Conservation (phyloP, 1,140 invertebrate genomes). For the Dreissena rostriformis region DNA sequence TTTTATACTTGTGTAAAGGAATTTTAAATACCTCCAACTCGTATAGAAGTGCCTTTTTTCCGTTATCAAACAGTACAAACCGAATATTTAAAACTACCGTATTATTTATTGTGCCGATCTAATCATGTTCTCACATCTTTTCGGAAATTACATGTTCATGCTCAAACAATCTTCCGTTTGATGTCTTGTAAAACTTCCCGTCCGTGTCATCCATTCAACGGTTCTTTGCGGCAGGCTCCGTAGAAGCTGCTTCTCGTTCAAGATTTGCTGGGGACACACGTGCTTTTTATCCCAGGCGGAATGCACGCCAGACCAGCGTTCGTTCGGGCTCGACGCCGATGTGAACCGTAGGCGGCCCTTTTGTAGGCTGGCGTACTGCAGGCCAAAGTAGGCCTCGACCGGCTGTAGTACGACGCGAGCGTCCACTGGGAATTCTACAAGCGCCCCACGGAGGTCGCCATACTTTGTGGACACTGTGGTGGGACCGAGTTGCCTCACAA, state of each 20-base stretch:
- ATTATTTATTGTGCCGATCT: too few relatives aligned
- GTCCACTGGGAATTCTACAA: slow-evolving; percentile 91
- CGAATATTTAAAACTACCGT: too few relatives aligned
- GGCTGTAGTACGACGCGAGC: slow-evolving; percentile 86
- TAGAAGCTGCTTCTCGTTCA: slow-evolving; percentile 84
- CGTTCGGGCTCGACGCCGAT: slow-evolving; percentile 93
- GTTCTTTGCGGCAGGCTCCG: slow-evolving; percentile 91
- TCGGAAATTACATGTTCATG: slow-evolving; percentile 97
- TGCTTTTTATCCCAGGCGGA: slow-evolving; percentile 88
- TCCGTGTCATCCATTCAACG: slow-evolving; percentile 91
- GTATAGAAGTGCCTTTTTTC: too few relatives aligned
- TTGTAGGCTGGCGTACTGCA: slow-evolving; percentile 97
- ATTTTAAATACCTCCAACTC: too few relatives aligned
- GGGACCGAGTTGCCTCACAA: slow-evolving; percentile 82
- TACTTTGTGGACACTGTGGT: slow-evolving; percentile 87
- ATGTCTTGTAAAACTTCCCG: slow-evolving; percentile 92
- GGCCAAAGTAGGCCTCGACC: slow-evolving; percentile 96
- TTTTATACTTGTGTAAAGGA: too few relatives aligned
- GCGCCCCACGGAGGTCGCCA: slow-evolving; percentile 93
- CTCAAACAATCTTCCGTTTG: slow-evolving; percentile 98
- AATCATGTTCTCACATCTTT: slow-evolving; percentile 88
- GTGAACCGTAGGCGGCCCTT: slow-evolving; percentile 94
- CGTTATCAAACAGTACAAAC: too few relatives aligned
- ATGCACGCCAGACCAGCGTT: slow-evolving; percentile 90
- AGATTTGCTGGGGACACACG: slow-evolving; percentile 91